Conservation (phyloP, 2,113 vertebrate genomes). For the Rhagologus leucostigma region DNA sequence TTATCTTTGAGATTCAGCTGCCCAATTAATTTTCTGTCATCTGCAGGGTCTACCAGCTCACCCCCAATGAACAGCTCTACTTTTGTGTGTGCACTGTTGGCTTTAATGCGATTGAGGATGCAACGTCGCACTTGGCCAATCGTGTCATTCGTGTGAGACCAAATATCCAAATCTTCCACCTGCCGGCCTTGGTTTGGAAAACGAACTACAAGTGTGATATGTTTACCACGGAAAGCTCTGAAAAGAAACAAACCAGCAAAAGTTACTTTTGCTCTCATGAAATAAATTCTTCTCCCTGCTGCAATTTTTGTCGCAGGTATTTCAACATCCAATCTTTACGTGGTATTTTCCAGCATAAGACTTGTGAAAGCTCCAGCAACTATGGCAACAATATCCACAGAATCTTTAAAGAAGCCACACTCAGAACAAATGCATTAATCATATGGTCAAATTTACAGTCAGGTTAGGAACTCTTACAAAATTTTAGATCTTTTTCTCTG, state of each 20-base stretch:
- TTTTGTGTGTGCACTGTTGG: constrained; percentile 95
- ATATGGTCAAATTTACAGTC: background rate
- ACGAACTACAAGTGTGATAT: constrained; percentile 94
- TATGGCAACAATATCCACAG: background rate
- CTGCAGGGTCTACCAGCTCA: constrained; percentile 96
- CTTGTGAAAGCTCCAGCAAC: background rate
- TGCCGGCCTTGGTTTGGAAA: constrained; percentile 98
- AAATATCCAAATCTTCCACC: constrained; percentile 96
- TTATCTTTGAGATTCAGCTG: constrained; percentile 98
- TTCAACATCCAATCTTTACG: background rate
- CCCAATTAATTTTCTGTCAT: constrained; percentile 95
- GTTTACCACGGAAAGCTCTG: constrained; percentile 97
- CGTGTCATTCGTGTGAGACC: constrained; percentile 98
- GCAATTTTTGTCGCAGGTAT: background rate
- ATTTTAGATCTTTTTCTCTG: background rate
- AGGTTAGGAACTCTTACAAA: background rate
- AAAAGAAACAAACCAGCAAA: background rate
- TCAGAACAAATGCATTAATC: background rate
- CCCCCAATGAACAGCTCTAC: constrained; percentile 96
- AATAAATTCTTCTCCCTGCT: background rate
- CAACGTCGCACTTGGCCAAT: constrained; percentile 96
- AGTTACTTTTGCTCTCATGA: background rate
- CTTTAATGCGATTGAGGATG: constrained; percentile 96
- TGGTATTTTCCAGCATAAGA: background rate
- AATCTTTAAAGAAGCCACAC: background rate